These are phyloP conservation scores for Tribolium madens DNA, from an alignment of 1,140 invertebrate genomes.

Conservation along the genomic window DNA sequence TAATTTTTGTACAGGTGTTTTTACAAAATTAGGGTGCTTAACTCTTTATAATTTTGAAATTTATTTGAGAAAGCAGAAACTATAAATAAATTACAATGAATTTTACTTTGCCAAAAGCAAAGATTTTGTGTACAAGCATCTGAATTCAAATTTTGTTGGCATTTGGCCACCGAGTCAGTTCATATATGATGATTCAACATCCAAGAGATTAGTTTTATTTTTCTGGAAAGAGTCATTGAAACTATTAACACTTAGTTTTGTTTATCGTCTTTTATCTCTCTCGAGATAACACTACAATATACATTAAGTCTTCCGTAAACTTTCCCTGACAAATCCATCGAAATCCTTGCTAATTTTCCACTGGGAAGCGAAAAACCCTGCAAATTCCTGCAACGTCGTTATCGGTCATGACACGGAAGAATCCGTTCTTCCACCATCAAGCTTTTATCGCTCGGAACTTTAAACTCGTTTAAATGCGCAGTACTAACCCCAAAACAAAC, in stretches of 20 bases:
- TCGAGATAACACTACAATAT: background rate
- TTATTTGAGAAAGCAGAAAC: background rate
- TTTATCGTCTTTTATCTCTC: background rate
- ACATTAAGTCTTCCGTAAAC: background rate
- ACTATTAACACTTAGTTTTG: background rate
- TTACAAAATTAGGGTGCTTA: too few species aligned
- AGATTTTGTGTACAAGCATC: background rate
- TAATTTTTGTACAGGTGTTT: background rate
- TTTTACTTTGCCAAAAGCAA: background rate
- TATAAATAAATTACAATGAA: background rate
- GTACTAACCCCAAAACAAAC: conserved; percentile 1
- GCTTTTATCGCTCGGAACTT: conserved; percentile 2
- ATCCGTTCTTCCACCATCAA: background rate
- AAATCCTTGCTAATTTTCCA: background rate
- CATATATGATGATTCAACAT: background rate
- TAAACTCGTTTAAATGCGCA: conserved; percentile 9
- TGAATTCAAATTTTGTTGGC: background rate
- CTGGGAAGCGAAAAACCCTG: background rate
- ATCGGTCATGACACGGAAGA: conserved; percentile 13
- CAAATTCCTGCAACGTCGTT: background rate
- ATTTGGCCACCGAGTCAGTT: background rate
- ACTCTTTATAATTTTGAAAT: background rate
- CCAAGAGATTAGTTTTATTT: background rate
- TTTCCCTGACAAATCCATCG: background rate
- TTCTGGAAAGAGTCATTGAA: background rate